Percentiles rank a stretch among this genome's conserved stretches.
Conservation (phyloP, 2,797 vertebrate genomes). For the Margarornis squamiger region DNA sequence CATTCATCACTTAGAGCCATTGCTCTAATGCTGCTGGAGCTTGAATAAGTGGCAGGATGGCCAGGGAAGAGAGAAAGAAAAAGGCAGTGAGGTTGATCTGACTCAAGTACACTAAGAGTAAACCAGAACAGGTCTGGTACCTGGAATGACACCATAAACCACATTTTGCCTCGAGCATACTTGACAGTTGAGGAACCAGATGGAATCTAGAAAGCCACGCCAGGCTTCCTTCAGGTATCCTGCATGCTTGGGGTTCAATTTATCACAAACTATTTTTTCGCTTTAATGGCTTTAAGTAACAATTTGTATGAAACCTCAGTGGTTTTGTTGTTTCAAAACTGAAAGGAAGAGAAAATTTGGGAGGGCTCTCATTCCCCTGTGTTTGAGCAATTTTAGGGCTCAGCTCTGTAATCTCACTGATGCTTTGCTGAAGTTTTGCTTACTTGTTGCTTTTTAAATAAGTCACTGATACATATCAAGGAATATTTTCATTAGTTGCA, state of each 20-base stretch:
- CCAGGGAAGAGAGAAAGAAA: background rate
- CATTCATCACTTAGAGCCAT: background rate
- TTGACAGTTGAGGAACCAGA: background rate
- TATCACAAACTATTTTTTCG: background rate
- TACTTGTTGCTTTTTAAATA: background rate
- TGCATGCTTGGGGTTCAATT: background rate
- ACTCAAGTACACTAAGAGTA: background rate
- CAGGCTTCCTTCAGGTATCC: background rate
- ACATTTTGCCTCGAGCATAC: background rate
- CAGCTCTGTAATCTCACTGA: background rate
- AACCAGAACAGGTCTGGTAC: background rate
- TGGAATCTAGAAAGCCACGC: background rate
- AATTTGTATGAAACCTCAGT: background rate
- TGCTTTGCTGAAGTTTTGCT: background rate
- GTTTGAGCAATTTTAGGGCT: background rate
- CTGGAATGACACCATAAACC: background rate
- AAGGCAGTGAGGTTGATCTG: background rate
- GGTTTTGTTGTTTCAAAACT: background rate
- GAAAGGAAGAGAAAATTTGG: background rate
- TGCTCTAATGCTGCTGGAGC: background rate
- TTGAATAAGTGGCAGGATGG: background rate
- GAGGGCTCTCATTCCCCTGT: background rate
- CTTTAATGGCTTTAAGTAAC: background rate
- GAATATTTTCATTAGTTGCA: background rate
- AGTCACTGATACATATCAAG: background rate